Evolutionary conservation across 2,888 invertebrate genomes (phyloP), one percentile per base, ranked within the genome.

Genomic region (Toxonevra muliebris): DNA sequence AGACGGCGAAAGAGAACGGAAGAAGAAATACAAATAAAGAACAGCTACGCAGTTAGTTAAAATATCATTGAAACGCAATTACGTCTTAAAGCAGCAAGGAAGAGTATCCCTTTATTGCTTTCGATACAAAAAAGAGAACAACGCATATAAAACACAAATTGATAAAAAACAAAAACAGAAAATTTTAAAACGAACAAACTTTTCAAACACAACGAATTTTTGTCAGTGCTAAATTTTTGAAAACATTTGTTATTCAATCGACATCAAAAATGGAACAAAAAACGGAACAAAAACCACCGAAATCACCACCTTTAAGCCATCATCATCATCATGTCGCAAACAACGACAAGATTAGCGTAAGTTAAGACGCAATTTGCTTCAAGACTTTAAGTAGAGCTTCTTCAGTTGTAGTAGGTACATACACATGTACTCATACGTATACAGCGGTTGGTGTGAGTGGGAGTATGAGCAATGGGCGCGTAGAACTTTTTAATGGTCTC

Each of bases 271-370:
- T 48, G 50, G 8, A 17, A 48, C 8, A 55, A 48, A 40, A 13
- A 40, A 41, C 9, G 20, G n/a, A 55, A 45, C 58, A 65, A 55
- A 13, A 55, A 55, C 11, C 41, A 40, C 13, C 10, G 17, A 20
- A 64, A 50, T 15, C 61, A 57, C 65, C 70, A 42, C 68, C 63
- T 12, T 20, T 19, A 15, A 67, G 68, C 15, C 50, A 61, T 30
- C 63, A 52, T 20, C 53, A 55, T 10, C 54, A 53, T 12, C 63
- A 64, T 50, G 50, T 15, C 45, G 61, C 65, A 17, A 68, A 71
- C 41, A 63, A 60, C 59, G 74, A 75, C 19, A 76, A 75, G 59
- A 53, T 73, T 40, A 72, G 69, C 71, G 75, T 76, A 76, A 76
- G 75, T 75, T 72, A 68, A 70, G 70, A 66, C 69, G 71, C 70